These are phyloP conservation scores for Nemoura dubitans DNA, from an alignment of 2,888 invertebrate species.

Conservation along the genomic window DNA sequence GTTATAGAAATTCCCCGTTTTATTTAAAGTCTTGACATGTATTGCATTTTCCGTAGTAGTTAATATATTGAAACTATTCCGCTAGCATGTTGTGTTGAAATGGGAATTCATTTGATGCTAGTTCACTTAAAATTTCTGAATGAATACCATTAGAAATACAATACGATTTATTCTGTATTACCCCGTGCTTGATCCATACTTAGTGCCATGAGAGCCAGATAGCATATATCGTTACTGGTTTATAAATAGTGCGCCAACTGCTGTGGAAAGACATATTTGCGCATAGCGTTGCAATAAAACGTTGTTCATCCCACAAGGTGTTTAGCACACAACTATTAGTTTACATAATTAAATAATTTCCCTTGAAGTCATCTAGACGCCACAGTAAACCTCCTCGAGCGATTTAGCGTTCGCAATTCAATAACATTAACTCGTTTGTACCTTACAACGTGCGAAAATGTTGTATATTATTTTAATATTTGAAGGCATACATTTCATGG, in stretches of 20 bases:
- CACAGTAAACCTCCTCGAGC: neutral
- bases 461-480: neutral
- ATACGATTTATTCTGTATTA: too few relatives aligned
- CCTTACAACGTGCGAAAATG: neutral
- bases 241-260: too few relatives aligned
- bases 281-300: neutral
- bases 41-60: neutral
- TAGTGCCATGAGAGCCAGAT: too few relatives aligned
- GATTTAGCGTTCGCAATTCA: neutral
- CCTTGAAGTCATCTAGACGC: neutral
- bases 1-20: slow-evolving; percentile 1
- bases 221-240: too few relatives aligned
- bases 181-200: too few relatives aligned
- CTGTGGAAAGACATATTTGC: neutral
- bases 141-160: neutral
- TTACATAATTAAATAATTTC: slow-evolving; percentile 4
- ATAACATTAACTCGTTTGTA: neutral
- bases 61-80: neutral
- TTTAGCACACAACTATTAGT: neutral
- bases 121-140: neutral
- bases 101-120: neutral
- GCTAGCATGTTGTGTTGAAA: neutral
- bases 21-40: neutral
- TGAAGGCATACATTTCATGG: neutral
- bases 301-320: neutral